phyloP scores from a whole-genome alignment of 1,140 invertebrate genomes.

The Drosophila orena region DNA sequence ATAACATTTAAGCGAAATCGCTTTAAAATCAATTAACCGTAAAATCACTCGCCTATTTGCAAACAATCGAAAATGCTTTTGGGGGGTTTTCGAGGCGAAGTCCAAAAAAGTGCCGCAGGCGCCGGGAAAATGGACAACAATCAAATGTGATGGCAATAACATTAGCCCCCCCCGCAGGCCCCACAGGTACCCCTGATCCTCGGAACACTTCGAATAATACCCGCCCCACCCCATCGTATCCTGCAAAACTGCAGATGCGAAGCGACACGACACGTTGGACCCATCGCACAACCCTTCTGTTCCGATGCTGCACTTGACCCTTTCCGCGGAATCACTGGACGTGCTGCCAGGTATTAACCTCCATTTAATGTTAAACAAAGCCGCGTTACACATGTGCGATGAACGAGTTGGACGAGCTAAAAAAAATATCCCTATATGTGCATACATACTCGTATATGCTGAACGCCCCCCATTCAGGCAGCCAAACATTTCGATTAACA shows the following conservation, averaged over 20 bases:
- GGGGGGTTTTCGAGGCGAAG: not conserved
- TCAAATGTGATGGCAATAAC: conserved; percentile 80
- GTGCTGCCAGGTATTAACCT: conserved; percentile 84
- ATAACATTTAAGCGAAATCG: conserved; percentile 84
- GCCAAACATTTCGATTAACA: conserved; percentile 81
- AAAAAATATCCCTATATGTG: conserved; percentile 7
- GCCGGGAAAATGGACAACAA: conserved; percentile 57
- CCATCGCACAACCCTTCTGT: conserved; percentile 19
- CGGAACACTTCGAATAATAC: no score
- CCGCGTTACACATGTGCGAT: conserved; percentile 63
- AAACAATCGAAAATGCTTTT: conserved; percentile 49
- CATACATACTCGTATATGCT: not conserved
- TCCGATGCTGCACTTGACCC: conserved; percentile 57
- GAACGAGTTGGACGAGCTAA: conserved; percentile 12
- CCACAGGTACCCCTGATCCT: conserved; percentile 2
- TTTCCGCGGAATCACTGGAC: conserved; percentile 25
- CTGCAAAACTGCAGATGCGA: conserved; percentile 3
- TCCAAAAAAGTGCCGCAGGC: conserved; percentile 45
- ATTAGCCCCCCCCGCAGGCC: conserved; percentile 52
- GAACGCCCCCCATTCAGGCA: conserved; percentile 48
- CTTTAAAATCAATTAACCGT: conserved; percentile 84
- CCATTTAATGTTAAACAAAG: conserved; percentile 84
- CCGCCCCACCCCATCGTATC: not conserved
- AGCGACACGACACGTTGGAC: not conserved
- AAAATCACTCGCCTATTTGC: conserved; percentile 83